phyloP scores from a whole-genome alignment of 2,888 invertebrate species.

The Aradus depressus region DNA sequence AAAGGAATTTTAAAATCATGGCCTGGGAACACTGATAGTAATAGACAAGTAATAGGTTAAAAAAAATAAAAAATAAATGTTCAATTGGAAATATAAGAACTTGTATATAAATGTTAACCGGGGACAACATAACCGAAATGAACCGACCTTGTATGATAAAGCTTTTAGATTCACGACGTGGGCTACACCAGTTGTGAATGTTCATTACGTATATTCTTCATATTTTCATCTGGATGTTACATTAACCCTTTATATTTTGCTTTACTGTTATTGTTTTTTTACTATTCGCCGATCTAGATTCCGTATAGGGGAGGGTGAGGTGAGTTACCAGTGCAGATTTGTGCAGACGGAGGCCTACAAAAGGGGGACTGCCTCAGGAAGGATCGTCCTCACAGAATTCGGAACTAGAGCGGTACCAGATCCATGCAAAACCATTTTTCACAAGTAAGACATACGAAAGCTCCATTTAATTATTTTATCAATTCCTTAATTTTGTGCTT shows the following conservation, averaged over 20 bases:
- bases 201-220: neutral
- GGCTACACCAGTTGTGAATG: neutral
- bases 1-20: no score
- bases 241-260: neutral
- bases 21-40: no score
- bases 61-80: no score
- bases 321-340: constrained; percentile 70
- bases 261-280: neutral
- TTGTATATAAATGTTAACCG: no score
- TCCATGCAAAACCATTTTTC: constrained; percentile 61
- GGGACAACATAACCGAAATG: neutral
- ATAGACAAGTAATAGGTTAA: no score
- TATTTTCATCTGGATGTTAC: neutral
- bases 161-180: neutral
- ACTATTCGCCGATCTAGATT: constrained; percentile 51
- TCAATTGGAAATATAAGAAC: no score
- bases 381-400: constrained; percentile 77
- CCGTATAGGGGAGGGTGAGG: constrained; percentile 54
- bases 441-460: constrained; percentile 38
- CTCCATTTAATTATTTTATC: no score
- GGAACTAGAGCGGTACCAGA: constrained; percentile 68
- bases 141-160: neutral
- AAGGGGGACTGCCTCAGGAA: constrained; percentile 60
- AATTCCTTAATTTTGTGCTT: no score
- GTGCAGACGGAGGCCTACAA: constrained; percentile 58